Evolutionary conservation across 2,113 vertebrate genomes (phyloP), one percentile per base, ranked within the genome.

Genomic region (Macrotus californicus): DNA sequence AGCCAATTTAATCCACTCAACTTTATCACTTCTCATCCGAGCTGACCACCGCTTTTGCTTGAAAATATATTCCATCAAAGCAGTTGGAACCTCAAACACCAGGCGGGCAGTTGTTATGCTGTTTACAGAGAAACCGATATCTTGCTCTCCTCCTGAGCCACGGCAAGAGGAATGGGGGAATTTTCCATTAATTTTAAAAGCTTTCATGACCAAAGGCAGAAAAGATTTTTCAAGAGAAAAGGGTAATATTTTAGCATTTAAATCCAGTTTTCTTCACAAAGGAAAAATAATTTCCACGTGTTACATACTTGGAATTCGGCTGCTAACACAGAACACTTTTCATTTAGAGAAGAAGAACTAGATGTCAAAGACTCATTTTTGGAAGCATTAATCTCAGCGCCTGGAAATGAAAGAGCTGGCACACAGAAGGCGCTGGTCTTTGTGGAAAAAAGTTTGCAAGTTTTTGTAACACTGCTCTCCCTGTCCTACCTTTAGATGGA

Each of bases 151-250:
- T 50, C 69, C 64, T 41, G 61, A 76, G 93, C 39, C 39, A 54
- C 10, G n/a, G 66, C 29, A 15, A 91, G 85, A 79, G 43, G 19
- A 34, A 50, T 10, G 18, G 79, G 21, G 36, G 15, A 24, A 81
- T 61, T 88, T 94, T 61, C 87, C 56, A 91, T 81, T 92, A 64
- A 81, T 81, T 95, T 80, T 67, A 66, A 86, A 95, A 66, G 77
- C 56, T 59, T 91, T 93, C 82, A 67, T 34, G 31, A 72, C 39
- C 67, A 43, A 92, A 94, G 50, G 81, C 43, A 93, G 76, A 80
- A 81, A 77, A 52, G 52, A 29, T 46, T 59, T 91, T 91, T 87
- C 48, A 93, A 56, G 72, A 93, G 87, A 93, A 87, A 96, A 93
- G 64, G 43, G 34, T 41, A 89, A 11, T 87, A 59, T 80, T 93